Percentiles rank a stretch among this genome's conserved stretches.
These are phyloP conservation scores for Anthopleura xanthogrammica DNA, from an alignment of 92 coral and sea anemone genomes.

Conservation along the genomic window DNA sequence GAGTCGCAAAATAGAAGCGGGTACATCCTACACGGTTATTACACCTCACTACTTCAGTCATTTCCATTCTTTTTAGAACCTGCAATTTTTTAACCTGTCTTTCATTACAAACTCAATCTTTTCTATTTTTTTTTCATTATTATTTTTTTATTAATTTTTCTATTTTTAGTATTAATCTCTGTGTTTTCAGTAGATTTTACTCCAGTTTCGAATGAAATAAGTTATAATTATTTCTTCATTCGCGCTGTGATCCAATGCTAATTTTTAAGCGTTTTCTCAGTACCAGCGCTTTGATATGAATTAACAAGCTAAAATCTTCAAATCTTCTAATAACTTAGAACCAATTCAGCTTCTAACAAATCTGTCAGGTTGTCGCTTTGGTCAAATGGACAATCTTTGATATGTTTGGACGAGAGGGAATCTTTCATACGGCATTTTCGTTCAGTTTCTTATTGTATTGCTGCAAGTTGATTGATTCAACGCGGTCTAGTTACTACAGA, in stretches of 20 bases:
- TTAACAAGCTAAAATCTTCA: not conserved
- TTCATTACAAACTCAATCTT: not conserved
- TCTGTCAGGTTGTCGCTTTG: not conserved
- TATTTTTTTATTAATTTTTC: not conserved
- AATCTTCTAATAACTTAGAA: conserved; percentile 1
- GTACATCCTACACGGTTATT: conserved; percentile 8
- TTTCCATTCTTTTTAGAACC: not conserved
- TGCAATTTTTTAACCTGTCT: not conserved
- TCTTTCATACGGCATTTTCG: not conserved
- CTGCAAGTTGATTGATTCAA: not conserved
- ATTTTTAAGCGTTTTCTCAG: not conserved
- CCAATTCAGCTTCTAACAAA: not conserved
- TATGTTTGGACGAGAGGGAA: not conserved
- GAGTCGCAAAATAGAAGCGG: conserved; percentile 9
- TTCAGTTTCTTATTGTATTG: not conserved
- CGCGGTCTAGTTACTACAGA: too few relatives aligned
- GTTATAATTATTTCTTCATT: not conserved
- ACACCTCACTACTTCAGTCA: not conserved
- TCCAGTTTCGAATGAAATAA: not conserved
- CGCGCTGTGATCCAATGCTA: conserved; percentile 5
- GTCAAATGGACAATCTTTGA: conserved; percentile 9
- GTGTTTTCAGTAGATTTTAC: not conserved
- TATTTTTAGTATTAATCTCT: not conserved
- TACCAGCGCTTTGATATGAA: not conserved
- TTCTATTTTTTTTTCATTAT: not conserved